Evolutionary conservation across 2,888 invertebrate genomes (phyloP).

Genomic region (Chouioia cunea): DNA sequence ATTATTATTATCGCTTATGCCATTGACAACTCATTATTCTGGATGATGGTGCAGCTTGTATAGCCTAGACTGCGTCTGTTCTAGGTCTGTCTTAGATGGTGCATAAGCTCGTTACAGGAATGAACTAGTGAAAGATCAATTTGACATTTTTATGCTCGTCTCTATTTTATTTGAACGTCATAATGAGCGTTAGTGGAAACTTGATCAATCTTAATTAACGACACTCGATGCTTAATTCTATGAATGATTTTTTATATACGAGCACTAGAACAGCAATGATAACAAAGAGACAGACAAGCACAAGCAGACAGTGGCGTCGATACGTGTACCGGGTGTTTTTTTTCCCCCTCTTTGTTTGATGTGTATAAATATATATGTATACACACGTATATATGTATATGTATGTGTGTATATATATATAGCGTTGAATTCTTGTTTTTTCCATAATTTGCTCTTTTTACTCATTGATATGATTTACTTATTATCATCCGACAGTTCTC

Average conservation of each 20-base stretch:
- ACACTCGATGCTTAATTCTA: conserved; percentile 34
- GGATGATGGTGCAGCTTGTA: conserved; percentile 63
- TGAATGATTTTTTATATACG: conserved; percentile 25
- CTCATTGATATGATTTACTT: conserved; percentile 23
- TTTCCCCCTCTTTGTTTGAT: conserved; percentile 39
- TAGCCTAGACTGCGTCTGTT: conserved; percentile 68
- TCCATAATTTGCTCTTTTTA: conserved; percentile 34
- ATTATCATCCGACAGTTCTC: conserved; percentile 1
- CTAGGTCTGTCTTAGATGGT: conserved; percentile 66
- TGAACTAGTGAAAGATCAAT: conserved; percentile 16
- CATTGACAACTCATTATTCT: conserved; percentile 61
- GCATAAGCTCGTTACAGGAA: conserved; percentile 29
- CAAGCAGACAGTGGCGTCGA: conserved; percentile 66
- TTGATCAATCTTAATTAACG: conserved; percentile 7
- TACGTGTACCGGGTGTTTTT: conserved; percentile 67
- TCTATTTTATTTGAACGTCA: conserved; percentile 40
- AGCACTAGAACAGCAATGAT: conserved; percentile 37
- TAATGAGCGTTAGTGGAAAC: too few relatives aligned
- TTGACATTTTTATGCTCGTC: conserved; percentile 31
- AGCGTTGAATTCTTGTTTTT: conserved; percentile 28
- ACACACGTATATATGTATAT: too few relatives aligned
- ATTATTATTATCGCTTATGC: too few relatives aligned
- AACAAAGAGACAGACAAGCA: conserved; percentile 66
- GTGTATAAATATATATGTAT: too few relatives aligned
- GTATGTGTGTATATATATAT: too few relatives aligned